A percentile compares a stretch with the other conserved stretches of the same genome.
phyloP scores from a whole-genome alignment of 35 echinoderm and acorn worm genomes.

The Stichopus chloronotus region DNA sequence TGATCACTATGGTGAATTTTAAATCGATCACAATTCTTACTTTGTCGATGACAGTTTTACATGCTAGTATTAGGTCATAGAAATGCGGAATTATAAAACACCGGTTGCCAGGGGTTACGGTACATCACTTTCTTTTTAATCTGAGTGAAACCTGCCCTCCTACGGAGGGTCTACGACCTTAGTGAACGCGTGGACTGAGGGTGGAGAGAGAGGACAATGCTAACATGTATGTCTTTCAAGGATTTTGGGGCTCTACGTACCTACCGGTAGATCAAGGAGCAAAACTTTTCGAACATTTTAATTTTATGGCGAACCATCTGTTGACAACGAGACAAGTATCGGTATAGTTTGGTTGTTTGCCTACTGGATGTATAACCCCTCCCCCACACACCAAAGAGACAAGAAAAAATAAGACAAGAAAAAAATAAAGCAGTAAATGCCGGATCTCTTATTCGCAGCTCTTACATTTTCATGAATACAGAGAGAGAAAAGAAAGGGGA shows the following conservation, averaged over 20 bases:
- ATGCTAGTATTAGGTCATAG: neutral
- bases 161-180: slow-evolving; percentile 16
- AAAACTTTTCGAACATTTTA: neutral
- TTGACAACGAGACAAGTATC: neutral
- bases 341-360: no score
- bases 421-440: no score
- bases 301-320: neutral
- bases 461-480: no score
- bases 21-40: slow-evolving; percentile 26
- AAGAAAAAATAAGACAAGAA: no score
- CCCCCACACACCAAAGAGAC: no score
- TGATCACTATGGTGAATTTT: slow-evolving; percentile 9
- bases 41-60: slow-evolving; percentile 35
- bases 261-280: neutral
- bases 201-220: neutral
- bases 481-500: no score
- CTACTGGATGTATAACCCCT: no score
- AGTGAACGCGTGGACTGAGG: neutral
- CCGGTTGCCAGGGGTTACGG: neutral
- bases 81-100: slow-evolving; percentile 5
- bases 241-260: no score
- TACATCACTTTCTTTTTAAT: neutral
- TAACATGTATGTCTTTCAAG: neutral
- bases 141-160: neutral
- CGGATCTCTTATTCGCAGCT: no score